Percentiles rank a stretch among this genome's conserved stretches.
phyloP scores from a whole-genome alignment of 2,113 vertebrate genomes.

The Daphoenositta chrysoptera region DNA sequence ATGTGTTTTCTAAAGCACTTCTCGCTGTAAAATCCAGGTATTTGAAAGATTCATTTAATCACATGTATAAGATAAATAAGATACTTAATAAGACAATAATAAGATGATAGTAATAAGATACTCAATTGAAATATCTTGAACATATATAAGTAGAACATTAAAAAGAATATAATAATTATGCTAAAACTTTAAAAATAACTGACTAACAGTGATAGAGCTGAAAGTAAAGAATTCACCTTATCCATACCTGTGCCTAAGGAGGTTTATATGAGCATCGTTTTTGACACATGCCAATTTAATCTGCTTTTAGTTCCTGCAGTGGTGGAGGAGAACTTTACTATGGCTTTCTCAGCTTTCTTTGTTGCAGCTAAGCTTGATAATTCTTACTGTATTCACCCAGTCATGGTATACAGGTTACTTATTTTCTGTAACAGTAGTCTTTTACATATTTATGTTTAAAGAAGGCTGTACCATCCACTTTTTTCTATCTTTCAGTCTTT shows the following conservation, averaged over 20 bases:
- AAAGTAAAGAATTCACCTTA: background rate
- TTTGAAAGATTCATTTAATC: background rate
- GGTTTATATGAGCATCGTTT: background rate
- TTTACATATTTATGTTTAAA: background rate
- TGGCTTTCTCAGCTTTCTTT: background rate
- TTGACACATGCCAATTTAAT: background rate
- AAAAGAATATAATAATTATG: background rate
- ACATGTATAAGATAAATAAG: background rate
- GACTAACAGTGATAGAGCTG: background rate
- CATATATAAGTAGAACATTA: background rate
- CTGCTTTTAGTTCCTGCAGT: background rate
- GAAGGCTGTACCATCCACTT: background rate
- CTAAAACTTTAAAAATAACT: background rate
- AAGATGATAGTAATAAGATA: background rate
- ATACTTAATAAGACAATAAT: background rate
- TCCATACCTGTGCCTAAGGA: background rate
- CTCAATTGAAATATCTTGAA: background rate
- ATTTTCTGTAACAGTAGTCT: background rate
- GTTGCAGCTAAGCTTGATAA: background rate
- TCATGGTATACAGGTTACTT: background rate
- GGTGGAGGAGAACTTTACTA: background rate
- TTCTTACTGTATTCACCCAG: background rate
- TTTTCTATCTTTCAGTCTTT: background rate
- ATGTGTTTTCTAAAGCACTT: background rate
- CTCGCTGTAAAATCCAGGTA: background rate